Percentiles rank a stretch among this genome's conserved stretches.
These are phyloP conservation scores for Harlomillsia oculata DNA, from an alignment of 1,140 invertebrate species.

Conservation along the genomic window DNA sequence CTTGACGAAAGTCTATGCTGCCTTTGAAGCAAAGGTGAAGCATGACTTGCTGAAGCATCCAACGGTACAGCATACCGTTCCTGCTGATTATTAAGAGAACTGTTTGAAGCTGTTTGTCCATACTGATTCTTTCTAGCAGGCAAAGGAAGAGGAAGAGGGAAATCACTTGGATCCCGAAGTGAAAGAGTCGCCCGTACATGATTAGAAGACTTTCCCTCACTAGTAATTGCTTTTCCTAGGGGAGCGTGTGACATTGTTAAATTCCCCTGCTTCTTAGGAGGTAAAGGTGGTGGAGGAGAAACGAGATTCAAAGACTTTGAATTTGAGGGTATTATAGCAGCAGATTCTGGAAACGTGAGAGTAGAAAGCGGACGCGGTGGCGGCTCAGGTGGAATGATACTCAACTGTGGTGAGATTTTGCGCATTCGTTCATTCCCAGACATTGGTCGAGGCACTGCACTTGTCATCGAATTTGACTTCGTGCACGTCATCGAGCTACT, in stretches of 20 bases:
- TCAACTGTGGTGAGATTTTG: conserved; percentile 24
- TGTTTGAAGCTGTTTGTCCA: neutral
- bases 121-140: neutral
- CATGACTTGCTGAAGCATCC: conserved; percentile 6
- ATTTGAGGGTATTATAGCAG: neutral
- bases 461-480: no score
- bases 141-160: conserved; percentile 27
- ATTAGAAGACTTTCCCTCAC: conserved; percentile 8
- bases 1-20: conserved; percentile 40
- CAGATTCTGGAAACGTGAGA: conserved; percentile 41
- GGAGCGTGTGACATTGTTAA: conserved; percentile 24
- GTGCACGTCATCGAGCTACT: no score
- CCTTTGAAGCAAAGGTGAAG: conserved; percentile 35
- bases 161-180: conserved; percentile 18
- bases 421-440: conserved; percentile 22
- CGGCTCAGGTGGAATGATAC: conserved; percentile 54
- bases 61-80: conserved; percentile 12
- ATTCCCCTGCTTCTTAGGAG: conserved; percentile 61
- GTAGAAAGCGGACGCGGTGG: conserved; percentile 53
- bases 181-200: conserved; percentile 2
- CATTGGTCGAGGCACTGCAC: conserved; percentile 30
- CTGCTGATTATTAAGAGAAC: conserved; percentile 7
- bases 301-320: conserved; percentile 10
- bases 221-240: conserved; percentile 8
- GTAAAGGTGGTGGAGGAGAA: conserved; percentile 60